A percentile compares a stretch with the other conserved stretches of the same genome.
Conservation (phyloP, 2,797 vertebrate species). For the Mastacembelus armatus region DNA sequence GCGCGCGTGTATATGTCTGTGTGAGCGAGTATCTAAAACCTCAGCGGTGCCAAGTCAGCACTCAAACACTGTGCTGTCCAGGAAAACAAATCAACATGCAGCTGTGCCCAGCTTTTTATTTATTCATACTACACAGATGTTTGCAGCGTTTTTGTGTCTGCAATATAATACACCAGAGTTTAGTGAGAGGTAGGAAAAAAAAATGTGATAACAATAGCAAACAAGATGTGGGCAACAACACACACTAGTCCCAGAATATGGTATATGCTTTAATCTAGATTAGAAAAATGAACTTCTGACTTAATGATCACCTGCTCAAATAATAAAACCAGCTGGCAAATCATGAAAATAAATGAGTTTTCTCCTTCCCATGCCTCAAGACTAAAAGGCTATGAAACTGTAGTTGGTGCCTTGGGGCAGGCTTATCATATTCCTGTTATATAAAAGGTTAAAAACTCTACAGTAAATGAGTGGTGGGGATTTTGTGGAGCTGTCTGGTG, state of each 20-base stretch:
- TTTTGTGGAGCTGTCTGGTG: conserved; percentile 13
- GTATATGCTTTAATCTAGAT: neutral
- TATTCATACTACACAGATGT: conserved; percentile 59
- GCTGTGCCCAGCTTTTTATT: conserved; percentile 52
- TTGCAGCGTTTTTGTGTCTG: conserved; percentile 39
- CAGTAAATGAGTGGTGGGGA: neutral
- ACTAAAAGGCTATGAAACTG: conserved; percentile 8
- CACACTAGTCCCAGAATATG: neutral
- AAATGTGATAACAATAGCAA: conserved; percentile 28
- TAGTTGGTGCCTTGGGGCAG: neutral
- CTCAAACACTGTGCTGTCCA: conserved; percentile 34
- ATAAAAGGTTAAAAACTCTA: neutral
- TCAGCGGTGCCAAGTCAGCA: conserved; percentile 57
- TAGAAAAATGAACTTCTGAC: neutral
- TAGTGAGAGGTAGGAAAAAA: conserved; percentile 24
- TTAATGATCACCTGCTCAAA: neutral
- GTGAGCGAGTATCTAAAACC: conserved; percentile 35
- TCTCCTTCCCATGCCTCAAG: neutral
- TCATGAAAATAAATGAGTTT: neutral
- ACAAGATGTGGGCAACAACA: conserved; percentile 19
- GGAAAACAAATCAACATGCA: conserved; percentile 63
- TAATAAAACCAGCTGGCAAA: conserved; percentile 25
- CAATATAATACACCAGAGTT: conserved; percentile 28
- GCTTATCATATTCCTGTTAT: conserved; percentile 25
- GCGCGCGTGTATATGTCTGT: conserved; percentile 3